phyloP scores from a whole-genome alignment of 2,113 vertebrate genomes.

The Macquaria ambigua region DNA sequence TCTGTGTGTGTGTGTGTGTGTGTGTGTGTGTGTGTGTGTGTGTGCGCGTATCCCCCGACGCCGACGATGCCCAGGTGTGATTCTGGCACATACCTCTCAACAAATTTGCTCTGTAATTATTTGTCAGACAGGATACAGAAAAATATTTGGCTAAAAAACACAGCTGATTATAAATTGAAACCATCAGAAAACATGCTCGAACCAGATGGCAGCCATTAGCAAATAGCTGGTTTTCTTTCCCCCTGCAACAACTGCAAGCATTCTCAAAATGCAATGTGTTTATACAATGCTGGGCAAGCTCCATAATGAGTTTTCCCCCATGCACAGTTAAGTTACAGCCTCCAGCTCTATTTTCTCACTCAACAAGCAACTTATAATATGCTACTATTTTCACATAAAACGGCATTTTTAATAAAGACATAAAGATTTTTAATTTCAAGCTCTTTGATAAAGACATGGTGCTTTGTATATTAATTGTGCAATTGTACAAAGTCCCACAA shows the following conservation, averaged over 20 bases:
- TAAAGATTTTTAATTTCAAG: neutral
- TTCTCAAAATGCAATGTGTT: conserved; percentile 72
- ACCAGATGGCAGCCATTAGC: conserved; percentile 83
- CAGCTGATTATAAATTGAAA: conserved; percentile 79
- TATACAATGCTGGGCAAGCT: conserved; percentile 67
- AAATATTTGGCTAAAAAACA: conserved; percentile 70
- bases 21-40: conserved; percentile 4
- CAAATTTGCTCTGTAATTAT: conserved; percentile 80
- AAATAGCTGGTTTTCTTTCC: conserved; percentile 63
- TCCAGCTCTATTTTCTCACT: conserved; percentile 44
- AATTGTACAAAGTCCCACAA: neutral
- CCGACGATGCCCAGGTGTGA: conserved; percentile 70
- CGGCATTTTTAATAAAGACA: conserved; percentile 45
- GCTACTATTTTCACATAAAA: conserved; percentile 34
- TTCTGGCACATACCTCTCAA: conserved; percentile 57
- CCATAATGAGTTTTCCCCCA: conserved; percentile 69
- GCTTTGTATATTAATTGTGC: conserved; percentile 5
- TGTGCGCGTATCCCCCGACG: conserved; percentile 9
- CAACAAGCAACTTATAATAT: conserved; percentile 31
- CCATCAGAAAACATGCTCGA: conserved; percentile 67
- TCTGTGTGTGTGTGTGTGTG: conserved; percentile 4
- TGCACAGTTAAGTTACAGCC: conserved; percentile 52
- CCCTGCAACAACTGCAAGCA: conserved; percentile 63
- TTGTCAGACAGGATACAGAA: conserved; percentile 74
- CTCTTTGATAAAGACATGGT: conserved; percentile 16